Evolutionary conservation across 2,888 invertebrate genomes (phyloP), one percentile per base, ranked within the genome.

Genomic region (Cremastinae sp.): DNA sequence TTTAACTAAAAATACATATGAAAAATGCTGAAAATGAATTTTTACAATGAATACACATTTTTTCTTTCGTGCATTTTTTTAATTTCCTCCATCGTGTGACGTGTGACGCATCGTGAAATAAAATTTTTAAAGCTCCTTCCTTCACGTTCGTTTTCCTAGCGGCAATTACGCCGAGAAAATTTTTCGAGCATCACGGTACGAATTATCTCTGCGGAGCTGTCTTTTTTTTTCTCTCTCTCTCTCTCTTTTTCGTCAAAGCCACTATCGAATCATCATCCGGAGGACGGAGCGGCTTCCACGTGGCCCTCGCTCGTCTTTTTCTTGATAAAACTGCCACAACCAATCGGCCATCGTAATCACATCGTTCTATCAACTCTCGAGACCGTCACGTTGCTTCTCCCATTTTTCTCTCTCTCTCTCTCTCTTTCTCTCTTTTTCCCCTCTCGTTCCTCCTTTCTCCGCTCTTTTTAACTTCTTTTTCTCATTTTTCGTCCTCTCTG

Each of bases 361-460:
- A 66, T 64, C 66, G 74, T 64, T 74, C 69, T 69, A 62, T 69
- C 58, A 56, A 61, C 59, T 61, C 36, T 62, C 62, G 45, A 71
- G 66, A 75, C 76, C 82, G 81, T 82, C 84, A 81, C 79, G 81
- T 80, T 81, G 81, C 77, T 75, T 66, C 74, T 72, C 62, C 65
- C 20, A 53, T 59, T 53, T 68, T 70, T 61, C 45, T 53, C 41
- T 14, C 59, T 51, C 56, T 68, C 75, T 68, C 51, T 68, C 45
- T 58, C 74, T 70, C 77, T 73, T 81, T 74, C 79, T 79, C 78
- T 72, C 62, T 56, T 70, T 58, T 28, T 70, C 76, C 78, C 80
- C 82, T 79, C 83, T 83, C 84, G 5, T 28, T n/a, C 69, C 28
- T 61, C 47, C 53, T 69, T 74, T 58, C 43, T 61, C 43, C 64